Evolutionary conservation across 2,113 vertebrate species (phyloP).

Genomic region (Ictalurus punctatus): DNA sequence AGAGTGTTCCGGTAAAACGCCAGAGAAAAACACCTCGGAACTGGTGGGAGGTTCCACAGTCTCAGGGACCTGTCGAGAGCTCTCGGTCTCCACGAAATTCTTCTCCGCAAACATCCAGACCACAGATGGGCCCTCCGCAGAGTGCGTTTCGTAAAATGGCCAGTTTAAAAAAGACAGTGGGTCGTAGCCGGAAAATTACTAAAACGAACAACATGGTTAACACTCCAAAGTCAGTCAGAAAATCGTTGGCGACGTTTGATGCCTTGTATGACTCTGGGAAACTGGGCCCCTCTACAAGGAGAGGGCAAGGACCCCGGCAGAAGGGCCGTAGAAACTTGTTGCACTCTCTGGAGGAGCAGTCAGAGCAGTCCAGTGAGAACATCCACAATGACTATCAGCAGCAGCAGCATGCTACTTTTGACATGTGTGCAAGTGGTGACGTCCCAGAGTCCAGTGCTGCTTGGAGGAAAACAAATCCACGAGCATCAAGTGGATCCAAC

Average conservation of each 20-base stretch:
- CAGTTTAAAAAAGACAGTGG: conserved; percentile 10
- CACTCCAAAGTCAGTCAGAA: conserved; percentile 57
- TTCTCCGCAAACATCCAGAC: conserved; percentile 29
- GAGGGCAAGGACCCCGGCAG: background rate
- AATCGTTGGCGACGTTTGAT: conserved; percentile 55
- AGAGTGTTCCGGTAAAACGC: conserved; percentile 41
- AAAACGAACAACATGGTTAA: conserved; percentile 21
- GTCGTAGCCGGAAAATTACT: conserved; percentile 2
- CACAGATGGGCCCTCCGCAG: background rate
- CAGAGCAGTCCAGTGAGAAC: conserved; percentile 48
- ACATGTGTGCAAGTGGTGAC: conserved; percentile 17
- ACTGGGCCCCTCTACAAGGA: background rate
- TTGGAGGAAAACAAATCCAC: background rate
- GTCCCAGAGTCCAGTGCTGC: conserved; percentile 9
- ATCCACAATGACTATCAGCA: conserved; percentile 18
- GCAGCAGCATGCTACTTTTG: conserved; percentile 8
- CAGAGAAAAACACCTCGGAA: conserved; percentile 50
- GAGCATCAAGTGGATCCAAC: conserved; percentile 30
- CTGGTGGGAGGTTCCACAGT: conserved; percentile 56
- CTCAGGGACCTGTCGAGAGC: conserved; percentile 1
- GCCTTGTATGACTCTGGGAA: conserved; percentile 52
- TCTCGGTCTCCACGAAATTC: background rate
- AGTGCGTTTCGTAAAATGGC: background rate
- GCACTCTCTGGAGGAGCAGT: conserved; percentile 49
- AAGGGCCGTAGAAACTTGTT: conserved; percentile 40